Conservation (phyloP, 1,140 invertebrate species). For the Rhagoletis pomonella region DNA sequence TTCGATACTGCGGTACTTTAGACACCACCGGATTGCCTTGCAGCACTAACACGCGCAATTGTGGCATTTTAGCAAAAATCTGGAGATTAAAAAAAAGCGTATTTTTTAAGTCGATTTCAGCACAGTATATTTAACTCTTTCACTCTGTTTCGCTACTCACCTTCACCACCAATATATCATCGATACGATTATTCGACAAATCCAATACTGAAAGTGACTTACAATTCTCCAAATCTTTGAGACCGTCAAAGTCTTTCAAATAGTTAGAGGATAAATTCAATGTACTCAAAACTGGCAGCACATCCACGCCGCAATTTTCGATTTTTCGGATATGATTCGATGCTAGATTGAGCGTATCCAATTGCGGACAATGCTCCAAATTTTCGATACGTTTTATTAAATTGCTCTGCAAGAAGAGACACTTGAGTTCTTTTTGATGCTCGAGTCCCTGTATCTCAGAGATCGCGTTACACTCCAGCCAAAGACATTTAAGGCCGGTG, state of each 20-base stretch:
- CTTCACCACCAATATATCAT: conserved; percentile 80
- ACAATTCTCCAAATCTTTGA: conserved; percentile 85
- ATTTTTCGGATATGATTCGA: conserved; percentile 89
- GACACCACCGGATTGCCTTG: conserved; percentile 91
- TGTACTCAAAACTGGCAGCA: conserved; percentile 81
- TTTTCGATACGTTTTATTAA: conserved; percentile 91
- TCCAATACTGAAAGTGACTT: conserved; percentile 87
- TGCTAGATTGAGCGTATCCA: conserved; percentile 91
- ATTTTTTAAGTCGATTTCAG: not conserved
- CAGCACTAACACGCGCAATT: conserved; percentile 82
- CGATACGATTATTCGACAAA: conserved; percentile 90
- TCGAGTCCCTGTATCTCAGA: conserved; percentile 88
- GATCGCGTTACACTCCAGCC: conserved; percentile 95
- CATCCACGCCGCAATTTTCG: conserved; percentile 83
- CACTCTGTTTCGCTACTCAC: conserved; percentile 60
- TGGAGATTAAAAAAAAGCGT: not conserved
- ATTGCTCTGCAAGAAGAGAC: conserved; percentile 93
- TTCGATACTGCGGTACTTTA: conserved; percentile 88
- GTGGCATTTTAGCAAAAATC: conserved; percentile 77
- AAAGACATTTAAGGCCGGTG: conserved; percentile 92
- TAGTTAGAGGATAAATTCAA: conserved; percentile 91
- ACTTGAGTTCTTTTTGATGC: conserved; percentile 83
- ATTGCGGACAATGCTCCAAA: conserved; percentile 80
- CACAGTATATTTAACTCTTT: not conserved
- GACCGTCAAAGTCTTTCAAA: conserved; percentile 80